Conservation (phyloP, 2,888 invertebrate species). For the Pheosia gnoma region DNA sequence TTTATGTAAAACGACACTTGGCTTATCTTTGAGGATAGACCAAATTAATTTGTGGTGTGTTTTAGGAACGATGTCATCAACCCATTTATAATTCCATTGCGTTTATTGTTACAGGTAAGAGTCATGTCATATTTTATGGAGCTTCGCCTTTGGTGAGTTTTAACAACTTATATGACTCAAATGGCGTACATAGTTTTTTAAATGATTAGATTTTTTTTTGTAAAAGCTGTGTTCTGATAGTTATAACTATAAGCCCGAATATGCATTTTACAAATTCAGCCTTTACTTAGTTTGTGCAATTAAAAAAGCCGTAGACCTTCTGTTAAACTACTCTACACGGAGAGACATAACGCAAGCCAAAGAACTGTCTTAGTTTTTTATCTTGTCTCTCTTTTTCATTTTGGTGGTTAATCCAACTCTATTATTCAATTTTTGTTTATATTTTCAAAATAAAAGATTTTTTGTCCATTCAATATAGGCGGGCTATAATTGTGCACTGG, state of each 20-base stretch:
- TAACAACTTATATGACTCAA: not conserved
- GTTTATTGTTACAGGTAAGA: conserved; percentile 45
- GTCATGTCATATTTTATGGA: conserved; percentile 9
- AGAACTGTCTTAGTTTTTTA: too few relatives aligned
- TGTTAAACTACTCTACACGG: too few relatives aligned
- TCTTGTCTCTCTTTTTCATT: too few relatives aligned
- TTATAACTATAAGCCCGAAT: conserved; percentile 12
- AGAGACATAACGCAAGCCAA: too few relatives aligned
- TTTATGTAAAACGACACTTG: too few relatives aligned
- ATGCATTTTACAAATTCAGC: conserved; percentile 29
- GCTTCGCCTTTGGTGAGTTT: not conserved
- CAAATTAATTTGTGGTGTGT: too few relatives aligned
- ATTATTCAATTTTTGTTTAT: conserved; percentile 33
- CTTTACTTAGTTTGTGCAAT: conserved; percentile 27
- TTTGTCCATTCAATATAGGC: conserved; percentile 21
- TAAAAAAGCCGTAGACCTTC: not conserved
- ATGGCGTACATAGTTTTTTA: conserved; percentile 26
- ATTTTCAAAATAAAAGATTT: conserved; percentile 37
- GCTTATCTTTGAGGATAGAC: too few relatives aligned
- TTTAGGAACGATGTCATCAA: too few relatives aligned
- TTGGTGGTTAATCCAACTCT: too few relatives aligned
- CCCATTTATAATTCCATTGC: not conserved
- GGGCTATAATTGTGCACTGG: conserved; percentile 35
- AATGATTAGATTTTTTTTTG: conserved; percentile 32
- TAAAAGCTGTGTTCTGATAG: conserved; percentile 37